Evolutionary conservation across 2,797 vertebrate genomes (phyloP).

Genomic region (Neopelma chrysocephalum): DNA sequence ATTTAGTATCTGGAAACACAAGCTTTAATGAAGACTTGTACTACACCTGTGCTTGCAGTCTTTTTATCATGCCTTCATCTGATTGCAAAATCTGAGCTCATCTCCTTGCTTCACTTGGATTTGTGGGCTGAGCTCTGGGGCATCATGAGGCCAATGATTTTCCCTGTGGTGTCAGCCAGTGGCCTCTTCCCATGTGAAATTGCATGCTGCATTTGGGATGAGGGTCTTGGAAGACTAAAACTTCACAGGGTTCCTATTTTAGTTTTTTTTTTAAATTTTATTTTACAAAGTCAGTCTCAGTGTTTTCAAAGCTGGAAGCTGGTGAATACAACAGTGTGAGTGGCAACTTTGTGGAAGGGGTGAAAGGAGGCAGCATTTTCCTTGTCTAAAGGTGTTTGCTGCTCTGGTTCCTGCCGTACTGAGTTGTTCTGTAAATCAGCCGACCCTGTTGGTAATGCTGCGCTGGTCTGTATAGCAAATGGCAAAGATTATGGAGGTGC

Average conservation of each 20-base stretch:
- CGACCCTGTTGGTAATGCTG: not conserved
- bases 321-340: not conserved
- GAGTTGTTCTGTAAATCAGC: not conserved
- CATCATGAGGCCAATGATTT: not conserved
- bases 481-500: not conserved
- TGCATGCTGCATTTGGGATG: not conserved
- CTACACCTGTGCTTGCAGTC: rapidly evolving
- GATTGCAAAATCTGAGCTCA: not conserved
- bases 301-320: not conserved
- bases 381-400: not conserved
- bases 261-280: not conserved
- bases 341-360: not conserved
- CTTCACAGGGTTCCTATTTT: not conserved
- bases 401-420: not conserved
- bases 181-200: not conserved
- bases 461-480: not conserved
- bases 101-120: not conserved
- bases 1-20: not conserved
- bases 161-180: not conserved
- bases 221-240: not conserved
- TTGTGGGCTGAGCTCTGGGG: not conserved
- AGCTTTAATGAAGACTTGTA: not conserved
- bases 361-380: not conserved
- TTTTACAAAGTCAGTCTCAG: not conserved
- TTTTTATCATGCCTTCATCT: not conserved